Base-by-base conservation (phyloP, 2,797 vertebrate species). In the Setipinna tenuifilis region DNA sequence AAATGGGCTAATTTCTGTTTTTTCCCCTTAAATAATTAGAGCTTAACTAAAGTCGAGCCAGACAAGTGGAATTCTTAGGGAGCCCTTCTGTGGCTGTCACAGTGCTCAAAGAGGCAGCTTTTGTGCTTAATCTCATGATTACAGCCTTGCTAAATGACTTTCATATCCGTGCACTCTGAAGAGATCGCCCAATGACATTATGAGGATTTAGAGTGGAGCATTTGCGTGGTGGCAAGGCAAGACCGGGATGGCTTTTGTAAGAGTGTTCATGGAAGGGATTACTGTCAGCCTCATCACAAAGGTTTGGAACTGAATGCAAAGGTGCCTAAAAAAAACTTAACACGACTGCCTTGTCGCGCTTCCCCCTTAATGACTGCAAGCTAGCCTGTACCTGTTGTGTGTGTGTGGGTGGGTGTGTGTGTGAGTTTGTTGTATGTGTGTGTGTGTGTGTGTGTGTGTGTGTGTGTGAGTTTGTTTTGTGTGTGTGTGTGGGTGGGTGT, bases 91-190 rank as follows among this genome's bases (percentile, higher is more conserved):
- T 80, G 65, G 48, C 87, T 89, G 87, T 88, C 83, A 54, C 50
- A 71, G 21, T 85, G 87, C 83, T 85, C 85, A 59, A 19, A 88
- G 86, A 90, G 86, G 80, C 82, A 50, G 48, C 84, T 88, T 87
- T 86, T 87, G 84, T 61, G 82, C 82, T 84, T 89, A 88, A 88
- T 89, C 85, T 88, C 48, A 78, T 89, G 90, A 92, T 92, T 93
- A 84, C 88, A 91, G 81, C 87, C 61, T 84, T 85, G 58, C 71
- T 71, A 83, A 89, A 91, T 90, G 88, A 80, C 88, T 89, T 90
- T 91, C 89, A 87, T 90, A 87, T 90, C 89, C 88, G 88, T 31
- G 85, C 83, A 83, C 88, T 86, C 87, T 89, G 88, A 91, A 88
- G 86, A 87, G 87, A 89, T 85, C 85, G 84, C 85, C 85, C 83